A percentile compares a stretch with the other conserved stretches of the same genome.
phyloP scores from a whole-genome alignment of 2,888 invertebrate genomes.

The Drosophila leonis region DNA sequence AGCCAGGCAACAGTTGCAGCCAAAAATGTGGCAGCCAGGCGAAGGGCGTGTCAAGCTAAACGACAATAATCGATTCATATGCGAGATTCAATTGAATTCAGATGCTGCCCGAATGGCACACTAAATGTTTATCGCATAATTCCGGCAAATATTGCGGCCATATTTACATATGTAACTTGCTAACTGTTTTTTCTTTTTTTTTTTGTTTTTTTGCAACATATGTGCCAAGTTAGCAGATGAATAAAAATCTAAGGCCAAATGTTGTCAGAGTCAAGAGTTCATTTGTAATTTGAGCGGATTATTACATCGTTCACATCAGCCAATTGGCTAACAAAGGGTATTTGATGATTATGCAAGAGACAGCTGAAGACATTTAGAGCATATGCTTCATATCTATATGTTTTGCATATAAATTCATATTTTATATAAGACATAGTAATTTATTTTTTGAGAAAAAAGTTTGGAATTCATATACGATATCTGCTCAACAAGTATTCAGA shows the following conservation, averaged over 20 bases:
- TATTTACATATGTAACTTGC: constrained; percentile 39
- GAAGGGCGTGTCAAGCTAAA: constrained; percentile 18
- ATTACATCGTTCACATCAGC: background rate
- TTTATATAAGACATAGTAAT: no score
- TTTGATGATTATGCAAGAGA: background rate
- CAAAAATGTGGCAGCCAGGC: constrained; percentile 20
- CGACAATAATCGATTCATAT: constrained; percentile 56
- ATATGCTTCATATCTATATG: no score
- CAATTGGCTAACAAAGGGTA: background rate
- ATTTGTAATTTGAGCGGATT: constrained; percentile 7
- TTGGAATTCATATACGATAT: background rate
- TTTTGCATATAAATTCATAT: no score
- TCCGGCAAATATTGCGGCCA: constrained; percentile 26
- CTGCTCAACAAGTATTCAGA: background rate
- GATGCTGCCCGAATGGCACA: constrained; percentile 20
- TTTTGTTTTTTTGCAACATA: constrained; percentile 1
- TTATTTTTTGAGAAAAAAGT: no score
- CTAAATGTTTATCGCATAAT: constrained; percentile 53
- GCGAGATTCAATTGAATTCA: constrained; percentile 40
- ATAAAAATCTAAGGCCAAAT: constrained; percentile 31
- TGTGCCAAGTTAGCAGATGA: constrained; percentile 22
- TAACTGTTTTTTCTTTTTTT: constrained; percentile 5
- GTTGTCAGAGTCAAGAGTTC: constrained; percentile 31
- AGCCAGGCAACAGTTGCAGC: constrained; percentile 11
- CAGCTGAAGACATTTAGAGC: background rate